Evolutionary conservation across 2,113 vertebrate genomes (phyloP).

Genomic region (Engystomops pustulosus): DNA sequence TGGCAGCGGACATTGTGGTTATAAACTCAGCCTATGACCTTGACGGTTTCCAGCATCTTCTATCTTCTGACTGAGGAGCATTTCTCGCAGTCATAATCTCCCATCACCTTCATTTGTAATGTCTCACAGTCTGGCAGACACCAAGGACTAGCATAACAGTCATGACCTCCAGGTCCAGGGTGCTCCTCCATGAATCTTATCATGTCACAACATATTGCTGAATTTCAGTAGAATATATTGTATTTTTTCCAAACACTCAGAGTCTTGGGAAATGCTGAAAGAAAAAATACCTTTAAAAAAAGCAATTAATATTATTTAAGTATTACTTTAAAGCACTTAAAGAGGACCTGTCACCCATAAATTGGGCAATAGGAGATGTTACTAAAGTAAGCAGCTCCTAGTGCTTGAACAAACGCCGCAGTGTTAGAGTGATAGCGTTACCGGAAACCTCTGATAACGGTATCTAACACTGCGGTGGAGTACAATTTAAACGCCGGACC

Average conservation of each 20-base stretch:
- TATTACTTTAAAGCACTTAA: too few relatives aligned
- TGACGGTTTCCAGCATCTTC: not conserved
- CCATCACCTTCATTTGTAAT: not conserved
- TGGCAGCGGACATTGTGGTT: not conserved
- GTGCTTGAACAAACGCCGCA: too few relatives aligned
- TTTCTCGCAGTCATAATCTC: not conserved
- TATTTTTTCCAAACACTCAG: not conserved
- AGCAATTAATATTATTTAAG: too few relatives aligned
- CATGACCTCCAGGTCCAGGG: not conserved
- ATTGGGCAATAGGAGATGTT: too few relatives aligned
- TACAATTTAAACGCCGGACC: too few relatives aligned
- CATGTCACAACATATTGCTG: not conserved
- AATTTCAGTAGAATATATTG: not conserved
- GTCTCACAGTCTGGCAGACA: not conserved
- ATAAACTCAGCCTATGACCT: conserved; percentile 4
- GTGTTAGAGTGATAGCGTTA: too few relatives aligned
- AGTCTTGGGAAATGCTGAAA: too few relatives aligned
- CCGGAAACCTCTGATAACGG: too few relatives aligned
- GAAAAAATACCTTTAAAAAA: too few relatives aligned
- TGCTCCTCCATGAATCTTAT: not conserved
- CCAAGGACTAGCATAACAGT: not conserved
- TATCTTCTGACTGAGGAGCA: not conserved
- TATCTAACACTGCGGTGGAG: too few relatives aligned
- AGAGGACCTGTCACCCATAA: too few relatives aligned
- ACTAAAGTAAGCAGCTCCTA: too few relatives aligned